phyloP scores from a whole-genome alignment of 2,797 vertebrate genomes.

The Micrastur ruficollis region DNA sequence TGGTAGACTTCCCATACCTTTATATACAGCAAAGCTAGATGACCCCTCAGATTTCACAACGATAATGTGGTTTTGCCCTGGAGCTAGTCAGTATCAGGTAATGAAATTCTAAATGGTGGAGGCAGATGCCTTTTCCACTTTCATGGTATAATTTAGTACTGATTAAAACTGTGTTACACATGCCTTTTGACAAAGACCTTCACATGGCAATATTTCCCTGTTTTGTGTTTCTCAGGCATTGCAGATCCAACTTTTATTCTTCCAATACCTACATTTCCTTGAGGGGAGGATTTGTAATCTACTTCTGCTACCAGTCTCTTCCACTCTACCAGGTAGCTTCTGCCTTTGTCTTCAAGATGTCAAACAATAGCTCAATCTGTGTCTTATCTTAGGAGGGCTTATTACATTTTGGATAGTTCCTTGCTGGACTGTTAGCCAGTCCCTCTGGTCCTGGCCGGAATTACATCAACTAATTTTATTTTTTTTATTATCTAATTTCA shows the following conservation, averaged over 20 bases:
- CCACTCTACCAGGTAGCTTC: background rate
- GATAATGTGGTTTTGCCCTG: background rate
- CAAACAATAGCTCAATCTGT: background rate
- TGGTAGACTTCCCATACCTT: background rate
- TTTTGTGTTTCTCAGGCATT: background rate
- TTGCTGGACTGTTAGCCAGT: background rate
- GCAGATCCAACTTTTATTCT: background rate
- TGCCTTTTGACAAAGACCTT: background rate
- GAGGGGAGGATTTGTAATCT: background rate
- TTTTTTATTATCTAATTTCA: background rate
- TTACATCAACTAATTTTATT: rapidly evolving
- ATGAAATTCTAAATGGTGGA: background rate
- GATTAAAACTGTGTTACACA: background rate
- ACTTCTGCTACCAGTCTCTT: background rate
- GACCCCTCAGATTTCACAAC: background rate
- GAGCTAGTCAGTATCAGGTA: background rate
- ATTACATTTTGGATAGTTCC: background rate
- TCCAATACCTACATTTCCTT: background rate
- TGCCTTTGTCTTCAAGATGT: background rate
- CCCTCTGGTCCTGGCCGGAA: background rate
- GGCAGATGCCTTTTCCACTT: background rate
- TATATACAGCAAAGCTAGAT: background rate
- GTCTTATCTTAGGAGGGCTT: background rate
- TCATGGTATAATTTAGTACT: background rate
- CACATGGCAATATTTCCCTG: background rate